Percentiles rank a stretch among this genome's conserved stretches.
phyloP scores from a whole-genome alignment of 35 echinoderm and acorn worm genomes.

The Acanthaster planci region DNA sequence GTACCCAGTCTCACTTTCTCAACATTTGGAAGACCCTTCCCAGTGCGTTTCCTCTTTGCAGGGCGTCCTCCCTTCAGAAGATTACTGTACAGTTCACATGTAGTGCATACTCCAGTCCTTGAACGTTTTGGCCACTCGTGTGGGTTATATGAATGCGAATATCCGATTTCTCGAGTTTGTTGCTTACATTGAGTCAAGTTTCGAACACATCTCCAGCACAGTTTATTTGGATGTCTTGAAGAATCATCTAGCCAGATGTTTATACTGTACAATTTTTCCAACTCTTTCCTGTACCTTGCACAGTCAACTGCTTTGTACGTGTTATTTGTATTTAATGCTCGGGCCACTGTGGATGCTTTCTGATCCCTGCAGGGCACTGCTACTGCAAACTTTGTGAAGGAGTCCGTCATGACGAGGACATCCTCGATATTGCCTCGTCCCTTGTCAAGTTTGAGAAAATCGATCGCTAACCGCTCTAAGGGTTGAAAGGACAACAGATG shows the following conservation, averaged over 20 bases:
- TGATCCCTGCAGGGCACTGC: no score
- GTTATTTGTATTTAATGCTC: no score
- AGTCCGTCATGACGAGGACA: no score
- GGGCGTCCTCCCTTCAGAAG: neutral
- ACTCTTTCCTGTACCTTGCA: neutral
- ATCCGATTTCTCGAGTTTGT: neutral
- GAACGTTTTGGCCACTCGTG: neutral
- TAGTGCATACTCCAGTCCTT: neutral
- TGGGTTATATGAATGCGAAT: neutral
- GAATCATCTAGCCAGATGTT: conserved; percentile 12
- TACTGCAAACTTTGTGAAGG: no score
- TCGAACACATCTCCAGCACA: conserved; percentile 14
- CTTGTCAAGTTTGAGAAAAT: conserved; percentile 48
- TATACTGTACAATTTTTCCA: neutral
- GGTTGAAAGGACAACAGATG: conserved; percentile 43
- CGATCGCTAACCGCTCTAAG: no score
- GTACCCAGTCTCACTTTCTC: no score
- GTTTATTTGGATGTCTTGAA: neutral
- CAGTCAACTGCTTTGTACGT: neutral
- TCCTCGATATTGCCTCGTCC: conserved; percentile 35
- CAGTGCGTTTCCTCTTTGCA: no score
- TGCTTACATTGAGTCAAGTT: neutral
- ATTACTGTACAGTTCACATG: neutral
- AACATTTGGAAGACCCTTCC: no score
- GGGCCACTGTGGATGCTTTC: no score